Conservation (phyloP, 2,113 vertebrate species). For the Callopanchax toddi region DNA sequence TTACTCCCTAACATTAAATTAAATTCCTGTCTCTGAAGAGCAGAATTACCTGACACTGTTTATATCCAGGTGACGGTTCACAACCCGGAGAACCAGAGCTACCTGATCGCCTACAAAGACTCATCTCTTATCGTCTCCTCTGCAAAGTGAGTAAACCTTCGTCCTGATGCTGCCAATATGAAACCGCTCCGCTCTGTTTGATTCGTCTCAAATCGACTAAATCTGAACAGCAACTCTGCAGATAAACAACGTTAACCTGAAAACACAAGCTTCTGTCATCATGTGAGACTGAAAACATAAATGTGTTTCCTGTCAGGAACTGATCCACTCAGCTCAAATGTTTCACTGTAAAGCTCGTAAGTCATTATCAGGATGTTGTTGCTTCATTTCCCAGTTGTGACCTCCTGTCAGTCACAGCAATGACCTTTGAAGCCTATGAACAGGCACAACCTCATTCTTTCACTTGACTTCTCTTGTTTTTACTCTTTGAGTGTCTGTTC, state of each 20-base stretch:
- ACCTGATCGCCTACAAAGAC: conserved; percentile 98
- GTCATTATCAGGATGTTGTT: conserved; percentile 37
- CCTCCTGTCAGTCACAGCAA: conserved; percentile 35
- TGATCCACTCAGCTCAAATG: no score
- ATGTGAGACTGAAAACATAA: not conserved
- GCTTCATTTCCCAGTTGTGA: conserved; percentile 49
- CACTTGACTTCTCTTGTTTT: no score
- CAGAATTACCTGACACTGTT: not conserved
- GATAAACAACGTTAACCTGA: no score
- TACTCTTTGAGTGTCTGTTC: no score
- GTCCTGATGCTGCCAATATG: not conserved
- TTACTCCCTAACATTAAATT: no score
- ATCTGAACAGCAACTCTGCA: no score
- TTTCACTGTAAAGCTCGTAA: no score
- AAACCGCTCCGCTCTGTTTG: not conserved
- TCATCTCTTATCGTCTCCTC: conserved; percentile 95
- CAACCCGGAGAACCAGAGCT: conserved; percentile 97
- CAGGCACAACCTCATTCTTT: no score
- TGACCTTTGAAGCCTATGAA: conserved; percentile 21
- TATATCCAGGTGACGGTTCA: conserved; percentile 74
- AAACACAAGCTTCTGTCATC: no score
- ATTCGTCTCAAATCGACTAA: no score
- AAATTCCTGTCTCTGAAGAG: not conserved
- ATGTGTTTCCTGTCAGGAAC: not conserved
- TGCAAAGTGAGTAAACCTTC: conserved; percentile 86